Conservation (phyloP, 2,797 vertebrate species). For the Hydrolagus colliei region DNA sequence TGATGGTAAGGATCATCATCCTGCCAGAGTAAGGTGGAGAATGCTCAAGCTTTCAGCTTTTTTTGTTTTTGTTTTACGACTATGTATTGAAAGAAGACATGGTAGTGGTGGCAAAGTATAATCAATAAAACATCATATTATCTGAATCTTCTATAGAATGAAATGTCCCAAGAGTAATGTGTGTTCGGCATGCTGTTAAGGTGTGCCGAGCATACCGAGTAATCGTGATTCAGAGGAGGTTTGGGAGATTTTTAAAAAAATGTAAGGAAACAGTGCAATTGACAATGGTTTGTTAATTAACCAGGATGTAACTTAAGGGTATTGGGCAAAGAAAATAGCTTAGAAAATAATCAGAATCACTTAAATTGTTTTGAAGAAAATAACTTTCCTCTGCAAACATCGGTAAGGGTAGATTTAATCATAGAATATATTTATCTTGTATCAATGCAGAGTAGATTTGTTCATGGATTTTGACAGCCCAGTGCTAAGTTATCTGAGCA, state of each 20-base stretch:
- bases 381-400: too few species aligned
- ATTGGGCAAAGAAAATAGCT: too few species aligned
- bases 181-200: neutral
- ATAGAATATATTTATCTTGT: too few species aligned
- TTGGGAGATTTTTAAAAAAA: neutral
- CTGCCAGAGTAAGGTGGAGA: neutral
- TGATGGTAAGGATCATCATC: neutral
- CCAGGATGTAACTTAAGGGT: too few species aligned
- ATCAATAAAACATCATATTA: neutral
- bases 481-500: neutral
- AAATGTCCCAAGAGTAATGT: neutral
- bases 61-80: neutral
- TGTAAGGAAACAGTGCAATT: too few species aligned
- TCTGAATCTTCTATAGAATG: neutral
- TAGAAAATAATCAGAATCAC: too few species aligned
- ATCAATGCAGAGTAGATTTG: neutral
- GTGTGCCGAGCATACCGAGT: neutral
- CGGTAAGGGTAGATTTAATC: too few species aligned
- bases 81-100: neutral
- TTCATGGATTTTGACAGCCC: neutral
- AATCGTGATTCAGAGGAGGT: slow-evolving; percentile 7
- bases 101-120: neutral
- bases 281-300: too few species aligned
- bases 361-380: too few species aligned
- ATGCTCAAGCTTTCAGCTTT: too few species aligned